Conservation (phyloP, 2,797 vertebrate genomes). For the Strix occidentalis region DNA sequence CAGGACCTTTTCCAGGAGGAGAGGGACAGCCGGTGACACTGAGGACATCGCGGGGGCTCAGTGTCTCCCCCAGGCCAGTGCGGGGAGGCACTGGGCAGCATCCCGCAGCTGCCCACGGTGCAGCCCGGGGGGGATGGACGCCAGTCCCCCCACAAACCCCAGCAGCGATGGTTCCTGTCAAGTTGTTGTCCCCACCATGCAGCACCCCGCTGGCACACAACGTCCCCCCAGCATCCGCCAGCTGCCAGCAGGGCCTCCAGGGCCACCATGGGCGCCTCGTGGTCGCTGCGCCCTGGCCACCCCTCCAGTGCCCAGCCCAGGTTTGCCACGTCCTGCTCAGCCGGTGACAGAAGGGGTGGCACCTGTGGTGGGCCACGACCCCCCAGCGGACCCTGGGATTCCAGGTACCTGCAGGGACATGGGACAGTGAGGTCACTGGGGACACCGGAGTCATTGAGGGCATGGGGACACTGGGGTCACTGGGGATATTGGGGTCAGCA, state of each 20-base stretch:
- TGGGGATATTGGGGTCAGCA: too few relatives aligned
- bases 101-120: background rate
- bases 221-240: background rate
- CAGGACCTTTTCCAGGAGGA: background rate
- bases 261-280: constrained; percentile 31
- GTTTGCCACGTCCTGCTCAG: background rate
- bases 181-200: background rate
- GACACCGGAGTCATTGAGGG: too few relatives aligned
- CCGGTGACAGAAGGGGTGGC: background rate
- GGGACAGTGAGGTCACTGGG: background rate
- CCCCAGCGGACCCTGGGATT: background rate
- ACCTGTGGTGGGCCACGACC: background rate
- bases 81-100: background rate
- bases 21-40: background rate
- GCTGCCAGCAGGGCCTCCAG: constrained; percentile 14
- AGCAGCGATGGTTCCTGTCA: constrained; percentile 8
- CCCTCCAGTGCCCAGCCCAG: background rate
- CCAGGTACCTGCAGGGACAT: background rate
- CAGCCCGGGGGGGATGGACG: background rate
- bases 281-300: background rate
- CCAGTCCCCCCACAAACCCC: background rate
- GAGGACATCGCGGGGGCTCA: background rate
- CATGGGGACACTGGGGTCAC: background rate
- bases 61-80: background rate
- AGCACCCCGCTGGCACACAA: background rate